Base-by-base conservation (phyloP, 2,797 vertebrate species). In the Strix occidentalis region DNA sequence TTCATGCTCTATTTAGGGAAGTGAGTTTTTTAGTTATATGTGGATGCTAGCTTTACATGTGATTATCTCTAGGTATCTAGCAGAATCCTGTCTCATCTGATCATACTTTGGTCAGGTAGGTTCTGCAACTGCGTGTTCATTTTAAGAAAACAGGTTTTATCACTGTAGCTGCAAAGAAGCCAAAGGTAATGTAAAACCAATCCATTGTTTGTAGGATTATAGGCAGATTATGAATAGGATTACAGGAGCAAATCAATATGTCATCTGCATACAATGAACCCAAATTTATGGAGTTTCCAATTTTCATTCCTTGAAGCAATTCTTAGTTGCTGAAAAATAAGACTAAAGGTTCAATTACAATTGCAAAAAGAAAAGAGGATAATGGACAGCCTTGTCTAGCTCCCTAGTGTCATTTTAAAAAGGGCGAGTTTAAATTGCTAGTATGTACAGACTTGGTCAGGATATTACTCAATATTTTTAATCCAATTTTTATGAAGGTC, bases 401-500 rank as follows among this genome's bases (percentile, higher is more conserved):
- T 97, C 95, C 94, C 96, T 69, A 20, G 89, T 94, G 96, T 96
- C 61, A 92, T 97, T 97, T 97, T 91, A 93, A 88, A 97, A 97
- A 97, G 94, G 96, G 93, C 92, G 92, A 97, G 92, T 96, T 97
- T 94, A 94, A 96, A 96, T 95, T 95, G 65, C 93, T 94, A 76
- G 81, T 95, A 83, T 92, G 82, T 92, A 92, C 96, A 96, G 79
- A 92, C 50, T 39, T 56, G 79, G 93, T 50, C 87, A 90, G 89
- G 92, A 96, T 96, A 97, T 97, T 96, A 76, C 90, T 96, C 69
- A 75, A 48, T 92, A 95, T 86, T 97, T 96, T 97, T 96, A 97
- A 97, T 97, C 96, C 96, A 91, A 79, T 96, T 97, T 96, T 97
- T 97, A 97, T 97, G 82, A 97, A 97, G 76, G 84, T 91, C 89